Percentiles rank a stretch among this genome's conserved stretches.
These are phyloP conservation scores for Phalacrocorax carbo DNA, from an alignment of 2,113 vertebrate species.

Conservation along the genomic window DNA sequence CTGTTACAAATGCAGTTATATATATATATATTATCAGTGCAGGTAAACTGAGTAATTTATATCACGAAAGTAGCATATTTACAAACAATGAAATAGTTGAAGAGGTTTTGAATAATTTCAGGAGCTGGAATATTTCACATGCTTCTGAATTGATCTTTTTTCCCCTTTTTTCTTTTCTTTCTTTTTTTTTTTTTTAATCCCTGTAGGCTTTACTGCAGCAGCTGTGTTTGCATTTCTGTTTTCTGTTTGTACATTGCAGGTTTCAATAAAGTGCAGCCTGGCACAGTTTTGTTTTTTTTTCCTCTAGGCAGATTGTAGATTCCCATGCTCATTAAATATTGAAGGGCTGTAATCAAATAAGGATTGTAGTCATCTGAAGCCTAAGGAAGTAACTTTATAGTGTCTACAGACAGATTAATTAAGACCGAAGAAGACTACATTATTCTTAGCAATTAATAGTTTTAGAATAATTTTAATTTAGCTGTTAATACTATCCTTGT, in stretches of 20 bases:
- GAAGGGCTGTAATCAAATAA: slow-evolving; percentile 32
- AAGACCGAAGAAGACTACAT: background rate
- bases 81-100: background rate
- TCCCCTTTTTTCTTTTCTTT: background rate
- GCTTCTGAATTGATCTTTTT: slow-evolving; percentile 17
- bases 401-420: slow-evolving; percentile 21
- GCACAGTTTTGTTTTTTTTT: background rate
- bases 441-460: slow-evolving; percentile 13
- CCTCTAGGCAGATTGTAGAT: slow-evolving; percentile 50
- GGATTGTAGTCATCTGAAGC: slow-evolving; percentile 23
- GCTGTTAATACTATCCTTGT: background rate
- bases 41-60: background rate
- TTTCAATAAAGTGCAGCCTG: slow-evolving; percentile 48
- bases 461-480: slow-evolving; percentile 3
- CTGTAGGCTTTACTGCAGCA: slow-evolving; percentile 18
- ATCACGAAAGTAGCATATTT: background rate
- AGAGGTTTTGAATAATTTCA: slow-evolving; percentile 35
- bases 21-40: background rate
- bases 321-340: slow-evolving; percentile 57
- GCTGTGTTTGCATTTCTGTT: slow-evolving; percentile 63
- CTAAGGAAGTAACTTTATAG: slow-evolving; percentile 26
- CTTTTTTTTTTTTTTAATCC: background rate
- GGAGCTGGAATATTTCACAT: slow-evolving; percentile 15
- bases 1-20: background rate
- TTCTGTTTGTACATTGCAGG: slow-evolving; percentile 53